Evolutionary conservation across 2,888 invertebrate species (phyloP).

Genomic region (Drosophila flavopinicola): DNA sequence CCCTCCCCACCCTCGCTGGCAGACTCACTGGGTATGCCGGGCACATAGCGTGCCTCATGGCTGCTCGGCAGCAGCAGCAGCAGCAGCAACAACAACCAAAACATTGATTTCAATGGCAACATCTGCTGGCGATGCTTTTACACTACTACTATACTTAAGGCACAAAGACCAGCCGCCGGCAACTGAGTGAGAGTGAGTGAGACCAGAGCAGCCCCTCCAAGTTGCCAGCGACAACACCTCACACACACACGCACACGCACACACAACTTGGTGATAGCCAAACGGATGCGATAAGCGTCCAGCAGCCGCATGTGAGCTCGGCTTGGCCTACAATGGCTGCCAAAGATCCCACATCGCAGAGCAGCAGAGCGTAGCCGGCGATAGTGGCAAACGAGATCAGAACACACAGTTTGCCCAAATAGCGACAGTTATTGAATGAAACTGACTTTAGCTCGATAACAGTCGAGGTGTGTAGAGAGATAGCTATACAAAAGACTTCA

Average conservation of each 20-base stretch:
- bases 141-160: conserved; percentile 10
- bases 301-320: conserved; percentile 8
- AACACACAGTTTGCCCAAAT: not conserved
- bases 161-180: conserved; percentile 26
- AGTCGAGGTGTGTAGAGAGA: too few relatives aligned
- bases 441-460: too few relatives aligned
- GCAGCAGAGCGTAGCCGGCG: not conserved
- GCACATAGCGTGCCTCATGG: conserved; percentile 34
- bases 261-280: conserved; percentile 28
- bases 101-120: conserved; percentile 31
- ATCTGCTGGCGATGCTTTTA: conserved; percentile 21
- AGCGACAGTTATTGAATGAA: not conserved
- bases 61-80: conserved; percentile 16
- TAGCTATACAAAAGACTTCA: too few relatives aligned
- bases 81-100: conserved; percentile 27
- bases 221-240: conserved; percentile 23
- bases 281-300: conserved; percentile 44
- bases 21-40: conserved; percentile 57
- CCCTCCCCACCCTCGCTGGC: too few relatives aligned
- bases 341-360: conserved; percentile 28
- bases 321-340: conserved; percentile 7
- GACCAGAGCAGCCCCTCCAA: conserved; percentile 17
- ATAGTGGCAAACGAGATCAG: conserved; percentile 1
- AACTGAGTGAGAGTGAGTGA: conserved; percentile 43
- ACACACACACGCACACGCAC: conserved; percentile 12